Percentiles rank a stretch among this genome's conserved stretches.
Evolutionary conservation across 2,113 vertebrate species (phyloP).

Genomic region (Gobius niger): DNA sequence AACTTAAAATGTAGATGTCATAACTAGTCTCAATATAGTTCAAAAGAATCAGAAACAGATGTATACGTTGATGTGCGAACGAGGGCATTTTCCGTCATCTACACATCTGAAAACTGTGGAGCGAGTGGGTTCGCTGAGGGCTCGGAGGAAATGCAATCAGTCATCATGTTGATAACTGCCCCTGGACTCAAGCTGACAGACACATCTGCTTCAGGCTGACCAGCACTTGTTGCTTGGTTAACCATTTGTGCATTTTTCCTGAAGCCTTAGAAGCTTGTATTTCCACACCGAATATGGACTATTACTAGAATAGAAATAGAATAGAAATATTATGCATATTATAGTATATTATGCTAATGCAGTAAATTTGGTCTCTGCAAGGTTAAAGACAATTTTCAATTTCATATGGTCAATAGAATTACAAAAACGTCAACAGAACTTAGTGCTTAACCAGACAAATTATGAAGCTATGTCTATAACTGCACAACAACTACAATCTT

Average conservation of each 20-base stretch:
- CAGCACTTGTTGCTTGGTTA: constrained; percentile 5
- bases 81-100: not conserved
- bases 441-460: not conserved
- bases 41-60: too few relatives aligned
- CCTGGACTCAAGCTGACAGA: not conserved
- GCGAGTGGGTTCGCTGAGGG: not conserved
- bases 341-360: too few relatives aligned
- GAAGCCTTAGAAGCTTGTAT: not conserved
- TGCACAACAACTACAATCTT: not conserved
- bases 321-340: not conserved
- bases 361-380: not conserved
- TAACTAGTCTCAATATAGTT: too few relatives aligned
- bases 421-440: not conserved
- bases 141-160: constrained; percentile 15
- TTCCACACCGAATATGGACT: not conserved
- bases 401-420: not conserved
- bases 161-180: constrained; percentile 4
- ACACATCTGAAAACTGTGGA: not conserved
- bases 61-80: not conserved
- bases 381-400: not conserved
- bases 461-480: not conserved
- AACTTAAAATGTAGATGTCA: too few relatives aligned
- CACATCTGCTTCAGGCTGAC: constrained; percentile 2
- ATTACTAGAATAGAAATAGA: not conserved
- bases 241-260: not conserved